Evolutionary conservation across 30 jellyfish, hydroid and myxozoan genomes (phyloP), one percentile per base, ranked within the genome.

Genomic region (Catostylus mosaicus): DNA sequence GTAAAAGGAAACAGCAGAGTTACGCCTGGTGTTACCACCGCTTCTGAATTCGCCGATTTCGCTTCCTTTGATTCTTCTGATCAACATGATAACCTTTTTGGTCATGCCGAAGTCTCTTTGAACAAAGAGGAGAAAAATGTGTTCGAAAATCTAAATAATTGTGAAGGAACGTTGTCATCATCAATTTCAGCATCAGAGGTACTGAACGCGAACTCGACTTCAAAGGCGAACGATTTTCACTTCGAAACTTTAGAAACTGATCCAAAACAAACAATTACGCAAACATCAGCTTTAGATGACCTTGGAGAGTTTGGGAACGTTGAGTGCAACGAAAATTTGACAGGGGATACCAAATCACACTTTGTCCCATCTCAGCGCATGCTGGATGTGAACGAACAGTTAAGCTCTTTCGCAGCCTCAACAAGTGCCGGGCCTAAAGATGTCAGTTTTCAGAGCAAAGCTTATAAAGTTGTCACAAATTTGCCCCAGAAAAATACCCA

Each of bases 11-110:
- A 59, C 23, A 18, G 7, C 14, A 48, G 3, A 48, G 63, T 8
- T 48, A 9, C 24, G 14, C 20, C 23, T 16, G 38, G 36, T 27
- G 36, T 16, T 3, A 5, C 71, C 23, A 23, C 40, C 19, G 19
- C 10, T 4, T 59, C 38, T 9, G 71, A 59, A 26, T 59, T 59
- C 26, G 71, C 71, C 8, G 26, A 26, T 59, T 59, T 59, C 19
- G 71, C 71, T 1, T n/a, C 71, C 7, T 59, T 59, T 59, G 71
- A 59, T 26, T 48, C 63, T 16, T 48, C 63, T 48, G 23, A 16
- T 2, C 4, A 23, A 48, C 63, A 48, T 23, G 63, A 48, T 2
- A 48, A 2, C 23, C n/a, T n/a, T n/a, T n/a, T n/a, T n/a, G n/a
- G n/a, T n/a, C n/a, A n/a, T n/a, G n/a, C n/a, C n/a, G n/a, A n/a